A percentile compares a stretch with the other conserved stretches of the same genome.
phyloP scores from a whole-genome alignment of 2,797 vertebrate species.

The Aythya fuligula region DNA sequence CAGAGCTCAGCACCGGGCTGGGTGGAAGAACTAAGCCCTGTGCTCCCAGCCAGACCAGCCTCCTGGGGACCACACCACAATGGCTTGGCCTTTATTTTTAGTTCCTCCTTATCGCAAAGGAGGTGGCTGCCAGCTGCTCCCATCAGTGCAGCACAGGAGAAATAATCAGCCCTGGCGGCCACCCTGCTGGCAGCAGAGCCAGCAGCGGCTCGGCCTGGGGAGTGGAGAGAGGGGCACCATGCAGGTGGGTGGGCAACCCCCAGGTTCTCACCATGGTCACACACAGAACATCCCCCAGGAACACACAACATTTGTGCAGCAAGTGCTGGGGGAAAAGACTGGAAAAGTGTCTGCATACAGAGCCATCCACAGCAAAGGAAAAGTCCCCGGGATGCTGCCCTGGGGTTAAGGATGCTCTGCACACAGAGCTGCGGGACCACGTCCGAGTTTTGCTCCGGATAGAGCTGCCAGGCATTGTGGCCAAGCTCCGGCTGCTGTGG shows the following conservation, averaged over 20 bases:
- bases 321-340: background rate
- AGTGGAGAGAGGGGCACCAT: background rate
- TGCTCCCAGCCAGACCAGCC: background rate
- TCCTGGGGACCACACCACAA: background rate
- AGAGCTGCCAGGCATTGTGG: background rate
- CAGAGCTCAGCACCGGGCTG: accelerated
- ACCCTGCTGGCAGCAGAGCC: background rate
- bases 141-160: background rate
- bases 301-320: accelerated
- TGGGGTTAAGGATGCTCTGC: background rate
- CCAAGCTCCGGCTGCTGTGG: background rate
- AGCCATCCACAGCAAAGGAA: background rate
- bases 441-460: background rate
- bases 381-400: background rate
- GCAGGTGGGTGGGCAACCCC: background rate
- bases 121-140: slow-evolving; percentile 14
- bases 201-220: background rate
- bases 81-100: background rate
- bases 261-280: background rate
- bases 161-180: background rate
- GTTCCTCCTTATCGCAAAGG: background rate
- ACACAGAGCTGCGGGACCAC: background rate
- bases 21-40: background rate
- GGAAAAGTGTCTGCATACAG: background rate
- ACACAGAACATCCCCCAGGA: background rate